phyloP scores from a whole-genome alignment of 2,113 vertebrate genomes.

The Alces alces region DNA sequence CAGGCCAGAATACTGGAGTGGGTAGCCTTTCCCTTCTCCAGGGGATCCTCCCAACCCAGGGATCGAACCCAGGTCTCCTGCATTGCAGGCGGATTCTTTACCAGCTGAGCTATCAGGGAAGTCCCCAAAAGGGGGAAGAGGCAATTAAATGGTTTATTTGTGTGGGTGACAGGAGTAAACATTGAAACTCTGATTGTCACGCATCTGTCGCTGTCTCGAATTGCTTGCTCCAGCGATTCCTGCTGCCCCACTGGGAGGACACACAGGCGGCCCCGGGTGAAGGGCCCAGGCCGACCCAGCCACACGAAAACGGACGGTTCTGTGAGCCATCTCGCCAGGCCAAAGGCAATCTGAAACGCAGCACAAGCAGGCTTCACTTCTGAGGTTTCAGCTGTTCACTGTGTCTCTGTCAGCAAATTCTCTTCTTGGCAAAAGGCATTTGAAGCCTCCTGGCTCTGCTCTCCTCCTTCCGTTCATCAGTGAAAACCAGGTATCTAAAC shows the following conservation, averaged over 20 bases:
- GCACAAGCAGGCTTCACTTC: neutral
- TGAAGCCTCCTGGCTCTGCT: neutral
- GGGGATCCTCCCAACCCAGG: neutral
- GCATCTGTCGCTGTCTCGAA: neutral
- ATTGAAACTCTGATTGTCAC: neutral
- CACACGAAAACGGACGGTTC: neutral
- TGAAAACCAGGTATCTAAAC: neutral
- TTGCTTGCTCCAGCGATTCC: neutral
- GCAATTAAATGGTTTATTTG: neutral
- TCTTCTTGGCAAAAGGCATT: neutral
- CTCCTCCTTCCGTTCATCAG: neutral
- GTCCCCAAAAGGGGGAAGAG: neutral
- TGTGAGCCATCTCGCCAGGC: neutral
- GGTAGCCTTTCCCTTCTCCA: neutral
- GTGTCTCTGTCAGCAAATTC: neutral
- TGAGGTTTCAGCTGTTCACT: neutral
- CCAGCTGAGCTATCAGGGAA: neutral
- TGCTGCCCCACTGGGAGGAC: neutral
- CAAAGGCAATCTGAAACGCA: neutral
- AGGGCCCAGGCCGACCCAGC: neutral
- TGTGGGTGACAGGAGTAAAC: neutral
- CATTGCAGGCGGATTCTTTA: neutral
- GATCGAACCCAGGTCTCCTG: neutral
- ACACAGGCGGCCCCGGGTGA: rapidly evolving
- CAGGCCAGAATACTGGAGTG: neutral